A percentile compares a stretch with the other conserved stretches of the same genome.
These are phyloP conservation scores for Ladona fulva DNA, from an alignment of 1,140 invertebrate species.

Conservation along the genomic window DNA sequence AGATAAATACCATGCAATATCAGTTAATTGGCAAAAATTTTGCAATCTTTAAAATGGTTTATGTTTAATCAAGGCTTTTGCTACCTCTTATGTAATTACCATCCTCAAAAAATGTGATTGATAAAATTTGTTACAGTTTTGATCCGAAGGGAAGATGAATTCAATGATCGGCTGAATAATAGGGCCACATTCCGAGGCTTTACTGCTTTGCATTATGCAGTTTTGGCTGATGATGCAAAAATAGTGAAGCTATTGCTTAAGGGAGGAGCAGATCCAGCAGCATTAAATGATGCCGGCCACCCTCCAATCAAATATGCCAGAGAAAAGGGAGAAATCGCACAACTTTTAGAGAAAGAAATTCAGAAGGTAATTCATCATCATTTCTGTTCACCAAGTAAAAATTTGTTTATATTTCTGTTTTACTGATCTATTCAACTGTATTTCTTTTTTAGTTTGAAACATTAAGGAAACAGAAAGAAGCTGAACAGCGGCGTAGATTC, in stretches of 20 bases:
- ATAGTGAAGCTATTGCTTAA: conserved; percentile 52
- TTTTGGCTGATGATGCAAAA: conserved; percentile 57
- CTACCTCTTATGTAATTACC: too few relatives aligned
- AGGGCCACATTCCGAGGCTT: conserved; percentile 72
- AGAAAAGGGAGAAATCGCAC: conserved; percentile 45
- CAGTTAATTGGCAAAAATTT: too few relatives aligned
- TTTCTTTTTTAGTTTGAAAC: conserved; percentile 40
- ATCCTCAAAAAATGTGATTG: background rate
- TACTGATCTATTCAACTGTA: background rate
- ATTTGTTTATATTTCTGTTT: conserved; percentile 15
- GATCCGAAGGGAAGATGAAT: conserved; percentile 65
- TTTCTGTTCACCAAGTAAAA: background rate
- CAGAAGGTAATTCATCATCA: conserved; percentile 21
- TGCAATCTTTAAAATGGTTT: too few relatives aligned
- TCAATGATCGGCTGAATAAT: conserved; percentile 62
- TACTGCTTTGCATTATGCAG: conserved; percentile 85
- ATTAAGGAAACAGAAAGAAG: conserved; percentile 46
- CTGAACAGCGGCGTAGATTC: conserved; percentile 75
- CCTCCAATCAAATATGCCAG: conserved; percentile 65
- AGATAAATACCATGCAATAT: too few relatives aligned
- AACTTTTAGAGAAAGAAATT: conserved; percentile 23
- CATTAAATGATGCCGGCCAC: conserved; percentile 69
- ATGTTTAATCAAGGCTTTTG: too few relatives aligned
- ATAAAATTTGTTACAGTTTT: conserved; percentile 44
- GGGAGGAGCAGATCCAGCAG: conserved; percentile 57